phyloP scores from a whole-genome alignment of 2,113 vertebrate genomes.

The Myrmecobius fasciatus region DNA sequence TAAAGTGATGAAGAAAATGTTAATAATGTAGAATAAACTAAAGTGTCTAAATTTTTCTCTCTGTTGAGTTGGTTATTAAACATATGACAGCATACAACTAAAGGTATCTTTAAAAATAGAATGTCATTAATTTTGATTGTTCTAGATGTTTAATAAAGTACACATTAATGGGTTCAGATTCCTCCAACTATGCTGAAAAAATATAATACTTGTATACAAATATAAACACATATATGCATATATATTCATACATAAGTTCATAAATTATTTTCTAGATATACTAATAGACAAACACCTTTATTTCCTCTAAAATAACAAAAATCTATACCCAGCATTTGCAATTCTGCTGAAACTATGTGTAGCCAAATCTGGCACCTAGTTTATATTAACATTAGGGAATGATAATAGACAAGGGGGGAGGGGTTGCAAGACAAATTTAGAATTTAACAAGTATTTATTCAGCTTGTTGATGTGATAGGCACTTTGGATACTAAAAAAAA shows the following conservation, averaged over 20 bases:
- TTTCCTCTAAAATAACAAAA: not conserved
- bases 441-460: not conserved
- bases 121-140: not conserved
- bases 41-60: not conserved
- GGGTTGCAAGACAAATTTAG: too few species aligned
- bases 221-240: not conserved
- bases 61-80: not conserved
- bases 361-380: not conserved
- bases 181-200: not conserved
- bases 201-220: not conserved
- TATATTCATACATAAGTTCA: not conserved
- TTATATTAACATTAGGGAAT: not conserved
- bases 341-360: not conserved
- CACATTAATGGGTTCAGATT: not conserved
- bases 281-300: not conserved
- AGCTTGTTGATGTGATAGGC: not conserved
- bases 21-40: not conserved
- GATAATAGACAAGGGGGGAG: not conserved
- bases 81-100: too few species aligned
- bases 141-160: slow-evolving; percentile 16
- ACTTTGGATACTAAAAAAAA: not conserved
- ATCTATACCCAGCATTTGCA: not conserved
- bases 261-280: not conserved
- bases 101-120: not conserved
- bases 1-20: not conserved